These are phyloP conservation scores for Ischnura elegans DNA, from an alignment of 2,888 invertebrate species.

Conservation along the genomic window DNA sequence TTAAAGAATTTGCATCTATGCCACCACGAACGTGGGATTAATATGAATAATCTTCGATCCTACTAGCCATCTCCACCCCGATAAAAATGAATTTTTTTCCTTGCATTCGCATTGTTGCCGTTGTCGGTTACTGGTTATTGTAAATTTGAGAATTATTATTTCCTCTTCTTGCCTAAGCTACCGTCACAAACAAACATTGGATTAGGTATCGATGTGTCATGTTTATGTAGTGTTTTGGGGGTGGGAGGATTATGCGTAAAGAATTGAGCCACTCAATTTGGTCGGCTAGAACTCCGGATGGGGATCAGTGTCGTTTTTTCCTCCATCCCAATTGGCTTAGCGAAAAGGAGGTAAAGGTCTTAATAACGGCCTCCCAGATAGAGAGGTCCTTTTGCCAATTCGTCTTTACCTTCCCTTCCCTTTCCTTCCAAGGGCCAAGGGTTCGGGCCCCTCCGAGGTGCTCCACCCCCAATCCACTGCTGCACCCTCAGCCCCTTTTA, in stretches of 20 bases:
- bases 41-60: too few relatives aligned
- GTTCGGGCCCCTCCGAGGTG: background rate
- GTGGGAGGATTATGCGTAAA: background rate
- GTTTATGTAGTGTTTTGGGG: background rate
- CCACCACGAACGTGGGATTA: too few relatives aligned
- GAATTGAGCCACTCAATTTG: background rate
- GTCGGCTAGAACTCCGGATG: background rate
- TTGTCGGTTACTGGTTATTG: too few relatives aligned
- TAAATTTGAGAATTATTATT: too few relatives aligned
- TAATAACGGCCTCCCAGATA: background rate
- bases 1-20: too few relatives aligned
- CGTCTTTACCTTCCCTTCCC: background rate
- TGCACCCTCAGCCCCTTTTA: background rate
- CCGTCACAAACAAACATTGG: too few relatives aligned
- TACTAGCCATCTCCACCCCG: too few relatives aligned
- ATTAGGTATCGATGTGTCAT: too few relatives aligned
- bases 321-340: background rate
- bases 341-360: background rate
- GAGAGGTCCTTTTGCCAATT: background rate
- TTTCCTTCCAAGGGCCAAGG: background rate
- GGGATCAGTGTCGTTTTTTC: background rate
- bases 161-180: too few relatives aligned
- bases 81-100: too few relatives aligned
- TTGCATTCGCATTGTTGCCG: too few relatives aligned
- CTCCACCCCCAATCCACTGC: background rate